These are phyloP conservation scores for Apodemia mormo DNA, from an alignment of 2,888 invertebrate genomes.

Conservation along the genomic window DNA sequence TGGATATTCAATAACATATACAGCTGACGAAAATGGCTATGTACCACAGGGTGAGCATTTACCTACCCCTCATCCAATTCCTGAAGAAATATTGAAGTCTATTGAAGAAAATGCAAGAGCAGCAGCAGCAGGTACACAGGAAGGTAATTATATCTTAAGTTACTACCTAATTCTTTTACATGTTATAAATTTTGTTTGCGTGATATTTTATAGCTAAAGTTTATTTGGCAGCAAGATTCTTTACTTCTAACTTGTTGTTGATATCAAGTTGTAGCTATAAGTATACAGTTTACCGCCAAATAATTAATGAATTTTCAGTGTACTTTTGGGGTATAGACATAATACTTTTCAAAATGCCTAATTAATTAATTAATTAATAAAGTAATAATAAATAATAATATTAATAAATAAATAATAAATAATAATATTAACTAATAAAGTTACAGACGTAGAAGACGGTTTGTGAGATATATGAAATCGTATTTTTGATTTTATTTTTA, in stretches of 20 bases:
- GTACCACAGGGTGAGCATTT: conserved; percentile 68
- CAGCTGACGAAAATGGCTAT: conserved; percentile 74
- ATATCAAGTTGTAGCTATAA: neutral
- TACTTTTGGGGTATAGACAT: no score
- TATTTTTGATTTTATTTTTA: no score
- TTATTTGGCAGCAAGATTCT: neutral
- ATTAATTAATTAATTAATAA: no score
- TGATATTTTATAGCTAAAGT: neutral
- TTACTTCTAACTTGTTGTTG: neutral
- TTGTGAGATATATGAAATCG: no score
- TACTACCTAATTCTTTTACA: neutral
- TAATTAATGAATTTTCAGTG: no score
- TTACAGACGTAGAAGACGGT: no score
- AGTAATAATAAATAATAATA: no score
- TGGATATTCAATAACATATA: conserved; percentile 63
- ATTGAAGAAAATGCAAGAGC: conserved; percentile 69
- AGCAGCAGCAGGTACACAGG: conserved; percentile 72
- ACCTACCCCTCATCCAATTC: conserved; percentile 72
- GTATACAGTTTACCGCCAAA: neutral
- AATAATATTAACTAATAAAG: no score
- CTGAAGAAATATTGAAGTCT: conserved; percentile 69
- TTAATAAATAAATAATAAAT: no score
- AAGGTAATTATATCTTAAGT: conserved; percentile 51
- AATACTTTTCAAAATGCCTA: no score
- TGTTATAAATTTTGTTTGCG: neutral